These are phyloP conservation scores for Panzeria rudis DNA, from an alignment of 2,888 invertebrate genomes.

Conservation along the genomic window DNA sequence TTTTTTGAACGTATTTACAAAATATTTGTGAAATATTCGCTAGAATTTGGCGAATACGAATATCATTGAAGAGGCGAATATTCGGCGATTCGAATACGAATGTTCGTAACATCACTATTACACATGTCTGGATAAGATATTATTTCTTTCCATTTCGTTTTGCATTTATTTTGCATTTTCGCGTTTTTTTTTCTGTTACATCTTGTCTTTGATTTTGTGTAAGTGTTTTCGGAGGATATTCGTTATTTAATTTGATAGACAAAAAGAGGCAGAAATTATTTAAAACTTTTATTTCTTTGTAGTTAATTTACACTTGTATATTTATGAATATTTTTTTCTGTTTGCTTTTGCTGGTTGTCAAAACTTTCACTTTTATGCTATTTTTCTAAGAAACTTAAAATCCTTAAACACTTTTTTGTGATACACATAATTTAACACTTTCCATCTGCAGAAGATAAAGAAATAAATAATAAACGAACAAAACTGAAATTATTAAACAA, in stretches of 20 bases:
- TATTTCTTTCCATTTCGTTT: slow-evolving; percentile 25
- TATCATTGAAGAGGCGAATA: too few species aligned
- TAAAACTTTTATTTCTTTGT: slow-evolving; percentile 44
- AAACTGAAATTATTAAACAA: slow-evolving; percentile 60
- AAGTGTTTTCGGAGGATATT: slow-evolving; percentile 47
- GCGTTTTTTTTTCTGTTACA: slow-evolving; percentile 23
- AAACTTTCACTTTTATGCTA: slow-evolving; percentile 66
- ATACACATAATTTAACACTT: slow-evolving; percentile 70
- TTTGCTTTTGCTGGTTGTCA: slow-evolving; percentile 14
- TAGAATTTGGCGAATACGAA: too few species aligned
- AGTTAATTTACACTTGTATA: slow-evolving; percentile 65
- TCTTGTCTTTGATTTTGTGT: background rate
- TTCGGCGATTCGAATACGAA: too few species aligned
- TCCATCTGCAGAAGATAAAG: slow-evolving; percentile 59
- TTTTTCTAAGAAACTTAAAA: slow-evolving; percentile 63
- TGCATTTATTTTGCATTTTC: slow-evolving; percentile 40
- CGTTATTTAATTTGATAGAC: slow-evolving; percentile 60
- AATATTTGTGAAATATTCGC: too few species aligned
- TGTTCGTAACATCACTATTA: too few species aligned
- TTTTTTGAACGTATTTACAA: too few species aligned
- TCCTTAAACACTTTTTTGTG: slow-evolving; percentile 57
- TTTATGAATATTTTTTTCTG: slow-evolving; percentile 57
- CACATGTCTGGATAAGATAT: slow-evolving; percentile 59
- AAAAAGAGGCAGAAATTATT: slow-evolving; percentile 47
- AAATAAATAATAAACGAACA: slow-evolving; percentile 54